Evolutionary conservation across 2,113 vertebrate genomes (phyloP).

Genomic region (Oryzias celebensis): DNA sequence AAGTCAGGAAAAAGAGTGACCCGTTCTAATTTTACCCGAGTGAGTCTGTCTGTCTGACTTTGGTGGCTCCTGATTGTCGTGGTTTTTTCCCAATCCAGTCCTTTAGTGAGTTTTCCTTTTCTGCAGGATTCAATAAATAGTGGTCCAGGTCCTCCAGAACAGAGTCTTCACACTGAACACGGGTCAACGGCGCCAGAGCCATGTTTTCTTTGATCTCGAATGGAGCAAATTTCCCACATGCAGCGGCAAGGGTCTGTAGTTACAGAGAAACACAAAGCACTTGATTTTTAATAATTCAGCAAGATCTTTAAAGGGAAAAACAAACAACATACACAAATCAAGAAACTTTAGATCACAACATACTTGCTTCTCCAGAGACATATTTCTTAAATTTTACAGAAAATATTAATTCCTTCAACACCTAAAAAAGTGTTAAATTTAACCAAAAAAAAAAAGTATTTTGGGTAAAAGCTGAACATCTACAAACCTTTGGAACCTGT

Average conservation of each 20-base stretch:
- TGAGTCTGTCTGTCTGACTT: conserved; percentile 18
- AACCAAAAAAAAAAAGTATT: neutral
- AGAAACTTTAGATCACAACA: neutral
- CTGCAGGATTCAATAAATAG: conserved; percentile 75
- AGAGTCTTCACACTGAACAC: conserved; percentile 80
- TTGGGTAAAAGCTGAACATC: neutral
- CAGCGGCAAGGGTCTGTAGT: conserved; percentile 87
- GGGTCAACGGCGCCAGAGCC: conserved; percentile 85
- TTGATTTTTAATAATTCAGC: neutral
- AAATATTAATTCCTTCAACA: no score
- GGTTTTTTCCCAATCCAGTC: conserved; percentile 82
- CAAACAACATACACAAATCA: neutral
- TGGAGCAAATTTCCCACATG: conserved; percentile 96
- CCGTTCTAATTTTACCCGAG: conserved; percentile 49
- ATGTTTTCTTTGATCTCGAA: conserved; percentile 98
- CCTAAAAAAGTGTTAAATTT: neutral
- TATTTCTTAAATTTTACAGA: neutral
- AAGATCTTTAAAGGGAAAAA: neutral
- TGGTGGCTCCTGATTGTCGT: conserved; percentile 80
- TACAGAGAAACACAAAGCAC: neutral
- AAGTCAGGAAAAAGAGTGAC: no score
- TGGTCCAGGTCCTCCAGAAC: conserved; percentile 82
- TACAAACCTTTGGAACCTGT: conserved; percentile 87
- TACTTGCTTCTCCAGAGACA: neutral
- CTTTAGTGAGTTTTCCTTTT: conserved; percentile 70